Conservation (phyloP, 2,113 vertebrate genomes). For the Lepisosteus osseus region DNA sequence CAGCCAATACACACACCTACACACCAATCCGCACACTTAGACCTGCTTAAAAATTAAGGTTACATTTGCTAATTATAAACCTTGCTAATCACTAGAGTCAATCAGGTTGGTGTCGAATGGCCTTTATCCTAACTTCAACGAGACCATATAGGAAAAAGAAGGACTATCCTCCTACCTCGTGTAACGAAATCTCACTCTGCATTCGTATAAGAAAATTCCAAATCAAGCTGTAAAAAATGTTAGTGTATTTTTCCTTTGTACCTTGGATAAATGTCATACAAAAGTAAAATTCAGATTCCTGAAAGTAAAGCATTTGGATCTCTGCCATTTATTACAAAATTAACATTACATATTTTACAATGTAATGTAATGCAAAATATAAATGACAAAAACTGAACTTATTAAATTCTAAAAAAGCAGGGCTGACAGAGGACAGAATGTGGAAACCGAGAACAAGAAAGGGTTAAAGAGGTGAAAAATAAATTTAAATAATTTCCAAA, state of each 20-base stretch:
- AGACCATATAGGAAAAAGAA: constrained; percentile 60
- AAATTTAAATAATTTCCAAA: background rate
- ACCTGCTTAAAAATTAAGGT: constrained; percentile 41
- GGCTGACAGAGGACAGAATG: too few relatives aligned
- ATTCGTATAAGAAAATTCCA: constrained; percentile 36
- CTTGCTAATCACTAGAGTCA: constrained; percentile 61
- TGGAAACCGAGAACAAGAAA: background rate
- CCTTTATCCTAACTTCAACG: constrained; percentile 56
- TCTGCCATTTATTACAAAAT: too few relatives aligned
- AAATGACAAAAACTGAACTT: too few relatives aligned
- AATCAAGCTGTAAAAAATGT: too few relatives aligned
- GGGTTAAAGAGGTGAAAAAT: background rate
- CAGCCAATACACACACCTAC: constrained; percentile 31
- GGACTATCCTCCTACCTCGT: constrained; percentile 20
- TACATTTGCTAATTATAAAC: constrained; percentile 60
- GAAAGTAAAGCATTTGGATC: too few relatives aligned
- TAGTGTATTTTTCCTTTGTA: too few relatives aligned
- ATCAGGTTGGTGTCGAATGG: constrained; percentile 45
- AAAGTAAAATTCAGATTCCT: too few relatives aligned
- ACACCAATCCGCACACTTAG: constrained; percentile 15
- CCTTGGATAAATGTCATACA: too few relatives aligned
- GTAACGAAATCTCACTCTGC: constrained; percentile 43
- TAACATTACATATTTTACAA: too few relatives aligned
- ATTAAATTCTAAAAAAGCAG: too few relatives aligned
- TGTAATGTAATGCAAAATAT: too few relatives aligned